A percentile compares a stretch with the other conserved stretches of the same genome.
phyloP scores from a whole-genome alignment of 2,797 vertebrate species.

The Macroramphosus scolopax region DNA sequence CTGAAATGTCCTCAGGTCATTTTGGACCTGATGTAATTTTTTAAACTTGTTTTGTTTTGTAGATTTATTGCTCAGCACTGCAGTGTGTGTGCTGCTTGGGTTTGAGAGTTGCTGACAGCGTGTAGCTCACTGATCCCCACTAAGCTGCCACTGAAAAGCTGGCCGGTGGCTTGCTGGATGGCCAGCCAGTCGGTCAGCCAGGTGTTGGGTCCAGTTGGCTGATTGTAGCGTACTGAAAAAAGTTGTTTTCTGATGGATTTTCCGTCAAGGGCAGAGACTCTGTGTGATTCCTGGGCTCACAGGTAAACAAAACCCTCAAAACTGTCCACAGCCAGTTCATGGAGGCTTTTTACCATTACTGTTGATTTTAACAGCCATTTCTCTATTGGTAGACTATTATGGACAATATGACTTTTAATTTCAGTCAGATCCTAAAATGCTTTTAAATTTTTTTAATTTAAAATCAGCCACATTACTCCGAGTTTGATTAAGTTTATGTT shows the following conservation, averaged over 20 bases:
- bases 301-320: slow-evolving; percentile 8
- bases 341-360: too few relatives aligned
- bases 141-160: slow-evolving; percentile 67
- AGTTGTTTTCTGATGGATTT: slow-evolving; percentile 13
- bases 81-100: slow-evolving; percentile 33
- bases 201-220: slow-evolving; percentile 31
- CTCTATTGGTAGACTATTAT: too few relatives aligned
- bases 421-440: too few relatives aligned
- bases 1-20: slow-evolving; percentile 25
- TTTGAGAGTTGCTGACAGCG: slow-evolving; percentile 69
- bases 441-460: too few relatives aligned
- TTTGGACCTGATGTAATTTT: slow-evolving; percentile 20
- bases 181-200: slow-evolving; percentile 23
- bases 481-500: too few relatives aligned
- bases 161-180: slow-evolving; percentile 28
- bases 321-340: not conserved
- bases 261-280: slow-evolving; percentile 5
- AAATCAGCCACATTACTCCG: too few relatives aligned
- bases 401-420: too few relatives aligned
- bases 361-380: too few relatives aligned
- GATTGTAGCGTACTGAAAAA: slow-evolving; percentile 13
- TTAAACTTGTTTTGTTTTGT: slow-evolving; percentile 7
- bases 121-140: slow-evolving; percentile 62
- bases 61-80: slow-evolving; percentile 32
- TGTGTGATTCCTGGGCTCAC: slow-evolving; percentile 15